Evolutionary conservation across 2,888 invertebrate species (phyloP).

Genomic region (Machimus rusticus): DNA sequence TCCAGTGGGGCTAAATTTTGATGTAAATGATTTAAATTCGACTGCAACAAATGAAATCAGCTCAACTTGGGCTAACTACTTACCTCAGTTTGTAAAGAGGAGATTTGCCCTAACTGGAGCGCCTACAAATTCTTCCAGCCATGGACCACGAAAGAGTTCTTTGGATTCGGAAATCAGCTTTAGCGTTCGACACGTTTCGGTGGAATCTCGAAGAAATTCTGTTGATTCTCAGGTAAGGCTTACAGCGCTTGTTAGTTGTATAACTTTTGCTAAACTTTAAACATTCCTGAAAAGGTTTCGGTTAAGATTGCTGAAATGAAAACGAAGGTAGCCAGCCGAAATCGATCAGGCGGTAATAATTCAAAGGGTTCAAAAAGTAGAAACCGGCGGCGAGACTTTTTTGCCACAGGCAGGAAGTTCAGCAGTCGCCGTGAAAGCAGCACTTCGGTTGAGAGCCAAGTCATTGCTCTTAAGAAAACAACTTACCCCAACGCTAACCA

Average conservation of each 20-base stretch:
- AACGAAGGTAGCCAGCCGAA: slow-evolving; percentile 71
- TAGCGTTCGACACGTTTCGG: slow-evolving; percentile 81
- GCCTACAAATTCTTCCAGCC: slow-evolving; percentile 64
- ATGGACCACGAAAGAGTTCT: slow-evolving; percentile 69
- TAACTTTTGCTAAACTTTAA: neutral
- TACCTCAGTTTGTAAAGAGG: slow-evolving; percentile 85
- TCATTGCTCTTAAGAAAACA: slow-evolving; percentile 63
- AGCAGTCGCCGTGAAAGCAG: slow-evolving; percentile 69
- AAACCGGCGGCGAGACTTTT: slow-evolving; percentile 58
- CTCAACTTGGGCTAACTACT: slow-evolving; percentile 89
- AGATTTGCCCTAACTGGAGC: slow-evolving; percentile 79
- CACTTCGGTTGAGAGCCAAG: slow-evolving; percentile 82
- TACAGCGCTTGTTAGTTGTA: neutral
- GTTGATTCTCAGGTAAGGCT: slow-evolving; percentile 78
- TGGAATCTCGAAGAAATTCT: slow-evolving; percentile 86
- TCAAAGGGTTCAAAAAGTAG: slow-evolving; percentile 54
- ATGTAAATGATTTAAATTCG: slow-evolving; percentile 69
- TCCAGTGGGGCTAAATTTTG: slow-evolving; percentile 83
- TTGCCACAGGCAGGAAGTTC: slow-evolving; percentile 55
- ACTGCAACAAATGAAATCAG: slow-evolving; percentile 84
- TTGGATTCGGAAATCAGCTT: slow-evolving; percentile 76
- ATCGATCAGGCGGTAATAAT: slow-evolving; percentile 52
- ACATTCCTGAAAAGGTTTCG: slow-evolving; percentile 61
- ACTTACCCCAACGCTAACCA: slow-evolving; percentile 60
- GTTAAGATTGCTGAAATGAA: slow-evolving; percentile 86